Evolutionary conservation across 2,113 vertebrate genomes (phyloP).

Genomic region (Reinhardtius hippoglossoides): DNA sequence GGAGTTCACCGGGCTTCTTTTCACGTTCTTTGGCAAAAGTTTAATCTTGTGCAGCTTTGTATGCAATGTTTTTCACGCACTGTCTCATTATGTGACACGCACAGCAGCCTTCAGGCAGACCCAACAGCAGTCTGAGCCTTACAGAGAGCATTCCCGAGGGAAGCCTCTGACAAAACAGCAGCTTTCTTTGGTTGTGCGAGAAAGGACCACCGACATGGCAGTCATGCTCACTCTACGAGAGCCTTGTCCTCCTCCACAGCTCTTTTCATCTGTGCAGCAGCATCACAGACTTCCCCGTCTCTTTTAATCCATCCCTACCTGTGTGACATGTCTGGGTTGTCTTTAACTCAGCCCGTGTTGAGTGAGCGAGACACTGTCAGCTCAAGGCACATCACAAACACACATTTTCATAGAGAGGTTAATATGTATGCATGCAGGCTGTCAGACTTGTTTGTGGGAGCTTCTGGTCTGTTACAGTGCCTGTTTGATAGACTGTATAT

Average conservation of each 20-base stretch:
- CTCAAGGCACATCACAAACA: background rate
- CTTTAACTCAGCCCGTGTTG: too few species aligned
- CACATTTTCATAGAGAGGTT: background rate
- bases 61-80: background rate
- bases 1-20: too few species aligned
- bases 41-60: background rate
- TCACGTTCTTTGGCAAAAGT: too few species aligned
- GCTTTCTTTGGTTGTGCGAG: background rate
- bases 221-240: background rate
- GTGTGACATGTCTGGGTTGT: too few species aligned
- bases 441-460: too few species aligned
- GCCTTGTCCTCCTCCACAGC: background rate
- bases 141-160: background rate
- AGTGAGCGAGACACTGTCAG: too few species aligned
- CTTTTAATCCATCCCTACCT: too few species aligned
- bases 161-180: background rate
- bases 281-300: too few species aligned
- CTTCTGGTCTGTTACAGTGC: too few species aligned
- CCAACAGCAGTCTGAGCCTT: background rate
- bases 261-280: background rate
- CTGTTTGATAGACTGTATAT: too few species aligned
- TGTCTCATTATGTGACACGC: background rate
- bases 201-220: background rate
- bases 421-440: too few species aligned
- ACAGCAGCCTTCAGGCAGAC: background rate